A percentile compares a stretch with the other conserved stretches of the same genome.
Conservation (phyloP, 2,797 vertebrate species). For the Sylvilagus floridanus region DNA sequence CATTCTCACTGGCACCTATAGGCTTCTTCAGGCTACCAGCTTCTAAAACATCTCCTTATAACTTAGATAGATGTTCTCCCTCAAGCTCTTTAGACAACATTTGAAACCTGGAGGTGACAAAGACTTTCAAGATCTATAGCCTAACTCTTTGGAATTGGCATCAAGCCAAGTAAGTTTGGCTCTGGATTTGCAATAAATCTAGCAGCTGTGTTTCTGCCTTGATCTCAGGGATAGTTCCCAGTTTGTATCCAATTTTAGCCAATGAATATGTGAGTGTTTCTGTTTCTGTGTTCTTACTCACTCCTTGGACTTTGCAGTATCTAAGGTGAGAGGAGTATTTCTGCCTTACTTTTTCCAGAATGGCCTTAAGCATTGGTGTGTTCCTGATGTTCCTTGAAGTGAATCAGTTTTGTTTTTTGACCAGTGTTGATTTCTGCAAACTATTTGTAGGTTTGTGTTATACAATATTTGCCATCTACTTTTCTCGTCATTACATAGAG, state of each 20-base stretch:
- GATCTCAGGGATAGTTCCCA: not conserved
- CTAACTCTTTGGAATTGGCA: not conserved
- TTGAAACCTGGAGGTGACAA: not conserved
- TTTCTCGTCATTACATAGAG: conserved; percentile 12
- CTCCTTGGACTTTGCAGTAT: not conserved
- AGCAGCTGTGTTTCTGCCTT: not conserved
- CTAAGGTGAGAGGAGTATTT: not conserved
- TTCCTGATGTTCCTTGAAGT: conserved; percentile 2
- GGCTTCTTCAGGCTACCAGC: not conserved
- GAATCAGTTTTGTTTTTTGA: not conserved
- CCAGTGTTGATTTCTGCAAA: conserved; percentile 49
- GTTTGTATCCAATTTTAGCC: not conserved
- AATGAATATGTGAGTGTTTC: not conserved
- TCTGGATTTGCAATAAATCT: not conserved
- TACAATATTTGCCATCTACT: conserved; percentile 3
- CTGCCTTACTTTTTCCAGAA: not conserved
- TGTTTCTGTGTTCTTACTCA: not conserved
- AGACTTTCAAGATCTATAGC: not conserved
- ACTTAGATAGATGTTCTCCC: not conserved
- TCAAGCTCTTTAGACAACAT: not conserved
- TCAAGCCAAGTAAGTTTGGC: not conserved
- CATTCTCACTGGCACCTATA: not conserved
- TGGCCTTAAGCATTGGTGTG: not conserved
- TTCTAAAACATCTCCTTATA: not conserved
- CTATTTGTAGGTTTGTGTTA: not conserved